Evolutionary conservation across 2,888 invertebrate species (phyloP).

Genomic region (Cataglyphis rosenhaueri): DNA sequence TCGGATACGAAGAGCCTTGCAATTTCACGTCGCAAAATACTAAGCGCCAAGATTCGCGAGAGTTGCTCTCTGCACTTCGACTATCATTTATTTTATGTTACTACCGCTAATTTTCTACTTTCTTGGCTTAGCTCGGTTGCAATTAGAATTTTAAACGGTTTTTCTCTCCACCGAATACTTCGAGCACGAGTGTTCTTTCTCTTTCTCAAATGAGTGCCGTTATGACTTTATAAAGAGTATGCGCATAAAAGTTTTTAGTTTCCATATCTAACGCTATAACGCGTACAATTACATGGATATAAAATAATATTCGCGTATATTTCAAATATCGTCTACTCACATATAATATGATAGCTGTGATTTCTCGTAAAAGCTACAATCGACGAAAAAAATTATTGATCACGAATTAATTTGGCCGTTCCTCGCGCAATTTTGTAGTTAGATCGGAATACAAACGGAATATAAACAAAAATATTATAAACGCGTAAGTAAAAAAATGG

Average conservation of each 20-base stretch:
- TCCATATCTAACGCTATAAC: neutral
- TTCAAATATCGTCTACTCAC: neutral
- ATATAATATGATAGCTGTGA: neutral
- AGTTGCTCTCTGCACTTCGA: neutral
- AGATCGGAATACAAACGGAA: conserved; percentile 8
- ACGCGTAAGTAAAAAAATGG: neutral
- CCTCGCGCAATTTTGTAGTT: conserved; percentile 36
- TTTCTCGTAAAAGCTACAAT: neutral
- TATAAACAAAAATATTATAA: conserved; percentile 29
- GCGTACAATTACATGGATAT: neutral
- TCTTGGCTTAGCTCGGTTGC: neutral
- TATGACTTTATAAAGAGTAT: neutral
- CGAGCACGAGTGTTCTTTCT: neutral
- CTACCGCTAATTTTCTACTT: conserved; percentile 24
- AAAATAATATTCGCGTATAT: neutral
- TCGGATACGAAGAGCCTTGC: conserved; percentile 45
- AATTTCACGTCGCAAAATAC: conserved; percentile 65
- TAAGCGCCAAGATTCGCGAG: conserved; percentile 46
- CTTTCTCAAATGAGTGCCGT: neutral
- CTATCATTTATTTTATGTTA: conserved; percentile 36
- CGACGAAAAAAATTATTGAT: conserved; percentile 22
- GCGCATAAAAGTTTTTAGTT: conserved; percentile 2
- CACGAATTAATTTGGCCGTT: conserved; percentile 28
- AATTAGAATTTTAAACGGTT: conserved; percentile 20
- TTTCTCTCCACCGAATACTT: conserved; percentile 8